Percentiles rank a stretch among this genome's conserved stretches.
Evolutionary conservation across 2,797 vertebrate species (phyloP).

Genomic region (Amniataba percoides): DNA sequence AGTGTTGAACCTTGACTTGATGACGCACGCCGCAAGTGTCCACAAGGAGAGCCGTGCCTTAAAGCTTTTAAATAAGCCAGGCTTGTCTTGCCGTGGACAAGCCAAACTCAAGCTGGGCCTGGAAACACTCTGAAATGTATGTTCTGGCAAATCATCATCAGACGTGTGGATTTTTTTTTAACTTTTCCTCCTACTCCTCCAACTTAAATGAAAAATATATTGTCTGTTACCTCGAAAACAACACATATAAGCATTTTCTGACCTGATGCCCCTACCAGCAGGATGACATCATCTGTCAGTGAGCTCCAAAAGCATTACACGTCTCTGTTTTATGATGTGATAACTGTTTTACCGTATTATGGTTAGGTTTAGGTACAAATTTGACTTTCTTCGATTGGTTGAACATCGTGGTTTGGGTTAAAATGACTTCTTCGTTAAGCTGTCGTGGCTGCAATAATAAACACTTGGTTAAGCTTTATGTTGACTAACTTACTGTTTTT

Average conservation of each 20-base stretch:
- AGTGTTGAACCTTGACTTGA: slow-evolving; percentile 33
- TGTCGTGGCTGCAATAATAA: neutral
- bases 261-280: no score
- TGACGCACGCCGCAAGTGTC: slow-evolving; percentile 26
- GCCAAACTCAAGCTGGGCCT: slow-evolving; percentile 22
- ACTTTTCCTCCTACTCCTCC: neutral
- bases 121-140: slow-evolving; percentile 9
- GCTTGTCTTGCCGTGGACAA: neutral
- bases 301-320: neutral
- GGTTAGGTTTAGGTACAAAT: no score
- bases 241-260: neutral
- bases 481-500: neutral
- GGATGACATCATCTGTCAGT: neutral
- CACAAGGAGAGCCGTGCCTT: slow-evolving; percentile 11
- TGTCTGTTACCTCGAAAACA: neutral
- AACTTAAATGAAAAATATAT: neutral
- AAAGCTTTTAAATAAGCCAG: slow-evolving; percentile 41
- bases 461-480: neutral
- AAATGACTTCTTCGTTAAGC: neutral
- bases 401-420: neutral
- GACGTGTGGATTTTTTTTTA: neutral
- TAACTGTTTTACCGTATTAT: no score
- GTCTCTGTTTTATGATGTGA: neutral
- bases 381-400: no score
- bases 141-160: neutral